Base-by-base conservation (phyloP, 2,888 invertebrate species). In the Apocheima hispidaria region DNA sequence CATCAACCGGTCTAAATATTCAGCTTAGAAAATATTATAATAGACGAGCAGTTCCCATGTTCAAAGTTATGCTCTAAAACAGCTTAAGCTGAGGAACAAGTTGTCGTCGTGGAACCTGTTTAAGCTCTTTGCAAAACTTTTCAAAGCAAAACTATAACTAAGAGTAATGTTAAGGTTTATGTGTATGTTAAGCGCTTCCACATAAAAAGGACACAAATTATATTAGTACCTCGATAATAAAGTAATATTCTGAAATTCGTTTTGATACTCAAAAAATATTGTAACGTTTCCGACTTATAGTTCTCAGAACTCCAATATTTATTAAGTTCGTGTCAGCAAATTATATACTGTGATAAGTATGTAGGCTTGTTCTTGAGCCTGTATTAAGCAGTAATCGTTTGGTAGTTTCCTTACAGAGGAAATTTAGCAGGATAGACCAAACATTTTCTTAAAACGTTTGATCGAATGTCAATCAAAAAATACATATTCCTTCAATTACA, bases 121-220 rank as follows among this genome's bases (percentile, higher is more conserved):
- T 59, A 53, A 59, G 60, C 60, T 43, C 50, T 23, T 35, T 36
- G 18, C 43, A 44, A 52, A 57, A 60, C 54, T 60, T 60, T 60
- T 33, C 48, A 48, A 59, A 59, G 54, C 41, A 43, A 38, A 54
- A 60, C 60, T 60, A 54, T 50, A 54, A 30, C 28, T 46, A 20
- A 57, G 35, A 57, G 57, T 41, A 26, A 21, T 57, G n/a, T n/a
- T n/a, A n/a, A n/a, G n/a, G n/a, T n/a, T n/a, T n/a, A n/a, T n/a
- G n/a, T n/a, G n/a, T n/a, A n/a, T n/a, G n/a, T n/a, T 35, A 60
- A 53, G 40, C 53, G 33, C 52, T 18, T 36, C 12, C 30, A 30
- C 23, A 48, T 18, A 33, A 33, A 23, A 38, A 28, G 14, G 21
- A 10, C 33, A 20, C 16, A 43, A 23, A 35, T 35, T 9, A 20